Evolutionary conservation across 2,888 invertebrate genomes (phyloP).

Genomic region (Argyresthia albistria): DNA sequence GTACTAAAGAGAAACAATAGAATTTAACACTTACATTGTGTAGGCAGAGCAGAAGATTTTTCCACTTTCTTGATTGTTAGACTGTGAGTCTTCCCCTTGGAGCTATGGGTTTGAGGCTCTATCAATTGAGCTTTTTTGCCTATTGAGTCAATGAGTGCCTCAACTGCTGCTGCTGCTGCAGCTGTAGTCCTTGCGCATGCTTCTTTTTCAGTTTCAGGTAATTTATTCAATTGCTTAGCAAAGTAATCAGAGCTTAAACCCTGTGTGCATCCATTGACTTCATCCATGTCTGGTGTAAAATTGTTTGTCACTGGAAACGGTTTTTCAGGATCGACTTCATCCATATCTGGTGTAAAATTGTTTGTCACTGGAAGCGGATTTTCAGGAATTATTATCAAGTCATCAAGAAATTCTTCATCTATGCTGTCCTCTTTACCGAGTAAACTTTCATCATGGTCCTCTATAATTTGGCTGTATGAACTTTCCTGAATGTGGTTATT

Average conservation of each 20-base stretch:
- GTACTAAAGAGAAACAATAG: neutral
- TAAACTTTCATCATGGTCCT: conserved; percentile 14
- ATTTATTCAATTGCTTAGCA: conserved; percentile 1
- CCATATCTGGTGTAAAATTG: conserved; percentile 8
- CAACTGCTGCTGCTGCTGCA: neutral
- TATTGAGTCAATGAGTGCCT: conserved; percentile 12
- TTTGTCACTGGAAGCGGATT: conserved; percentile 16
- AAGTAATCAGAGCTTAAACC: conserved; percentile 3
- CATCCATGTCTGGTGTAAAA: conserved; percentile 8
- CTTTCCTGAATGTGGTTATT: conserved; percentile 29
- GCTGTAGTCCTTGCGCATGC: conserved; percentile 11
- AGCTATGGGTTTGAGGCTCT: conserved; percentile 22
- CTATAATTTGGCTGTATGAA: conserved; percentile 57
- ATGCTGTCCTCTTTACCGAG: conserved; percentile 18
- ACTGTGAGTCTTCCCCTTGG: conserved; percentile 6
- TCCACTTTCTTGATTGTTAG: no score
- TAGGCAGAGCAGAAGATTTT: neutral
- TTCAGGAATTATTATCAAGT: conserved; percentile 33
- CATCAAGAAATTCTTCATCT: conserved; percentile 35
- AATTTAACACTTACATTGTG: neutral
- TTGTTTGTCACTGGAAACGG: conserved; percentile 15
- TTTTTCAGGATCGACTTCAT: conserved; percentile 11
- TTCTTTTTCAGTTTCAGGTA: neutral
- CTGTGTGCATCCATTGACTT: neutral
- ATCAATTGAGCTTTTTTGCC: conserved; percentile 38